Evolutionary conservation across 2,888 invertebrate species (phyloP), one percentile per base, ranked within the genome.

Genomic region (Lissocephala sabroskyi): DNA sequence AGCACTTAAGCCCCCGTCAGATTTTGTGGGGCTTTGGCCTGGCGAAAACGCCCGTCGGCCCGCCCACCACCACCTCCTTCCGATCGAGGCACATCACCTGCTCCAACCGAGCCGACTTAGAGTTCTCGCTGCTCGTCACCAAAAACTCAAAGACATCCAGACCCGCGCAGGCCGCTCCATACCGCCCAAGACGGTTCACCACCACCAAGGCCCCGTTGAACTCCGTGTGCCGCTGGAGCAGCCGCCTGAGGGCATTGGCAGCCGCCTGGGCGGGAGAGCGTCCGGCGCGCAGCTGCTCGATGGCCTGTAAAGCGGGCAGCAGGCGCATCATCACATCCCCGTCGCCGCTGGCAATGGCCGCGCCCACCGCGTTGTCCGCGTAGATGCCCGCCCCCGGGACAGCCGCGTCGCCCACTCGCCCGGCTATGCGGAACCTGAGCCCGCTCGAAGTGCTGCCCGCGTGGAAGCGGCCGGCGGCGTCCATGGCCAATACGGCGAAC

Each of bases 241-340:
- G 96, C 59, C 94, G 88, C 10, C 82, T 70, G 9, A 98, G 86
- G 0, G 95, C 94, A 6, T 86, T 85, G 47, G 83, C 78, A 1
- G 94, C 92, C 1, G 98, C 97, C 56, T 87, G 86, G 0, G 79
- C 79, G 0, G 98, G 96, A 9, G 87, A 83, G 1, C 88, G 83
- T 1, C 97, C 97, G 10, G 87, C 85, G 41, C 94, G 88, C 92
- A 98, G 92, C 84, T 92, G 90, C 85, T 94, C 95, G 0, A 98
- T 97, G 0, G 96, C 93, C 28, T 93, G 82, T 78, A 93, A 92
- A 91, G 95, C 94, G 0, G 98, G 97, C 52, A 96, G 82, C 85
- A 98, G 97, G 61, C 98, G 87, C 89, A 98, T 93, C 95, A 98
- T 95, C 14, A 97, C 86, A 82, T 98, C 98, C 1, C 98, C 98